Evolutionary conservation across 1,140 invertebrate species (phyloP).

Genomic region (Sycophila sp.): DNA sequence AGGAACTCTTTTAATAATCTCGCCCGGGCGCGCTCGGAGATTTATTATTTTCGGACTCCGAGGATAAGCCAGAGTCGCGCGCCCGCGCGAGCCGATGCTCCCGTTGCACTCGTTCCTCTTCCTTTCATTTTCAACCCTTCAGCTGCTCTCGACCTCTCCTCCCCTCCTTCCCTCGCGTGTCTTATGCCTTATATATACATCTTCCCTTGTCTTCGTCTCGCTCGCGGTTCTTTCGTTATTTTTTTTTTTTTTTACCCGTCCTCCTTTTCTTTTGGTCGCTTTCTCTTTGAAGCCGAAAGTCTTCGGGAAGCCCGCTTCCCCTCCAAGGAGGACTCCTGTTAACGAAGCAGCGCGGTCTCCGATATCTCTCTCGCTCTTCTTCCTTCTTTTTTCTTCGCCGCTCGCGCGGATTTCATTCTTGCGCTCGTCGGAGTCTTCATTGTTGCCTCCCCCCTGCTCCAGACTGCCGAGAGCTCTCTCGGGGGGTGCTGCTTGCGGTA

Average conservation of each 20-base stretch:
- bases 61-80: slow-evolving; percentile 6
- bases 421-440: too few relatives aligned
- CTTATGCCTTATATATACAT: too few relatives aligned
- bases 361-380: too few relatives aligned
- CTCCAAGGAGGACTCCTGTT: slow-evolving; percentile 22
- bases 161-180: background rate
- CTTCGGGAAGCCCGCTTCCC: background rate
- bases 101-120: slow-evolving; percentile 15
- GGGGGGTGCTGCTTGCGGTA: too few relatives aligned
- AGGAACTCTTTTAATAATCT: slow-evolving; percentile 65
- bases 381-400: too few relatives aligned
- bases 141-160: too few relatives aligned
- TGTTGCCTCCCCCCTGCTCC: too few relatives aligned
- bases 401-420: too few relatives aligned
- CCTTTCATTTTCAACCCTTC: slow-evolving; percentile 18
- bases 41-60: slow-evolving; percentile 66
- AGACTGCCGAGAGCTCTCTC: too few relatives aligned
- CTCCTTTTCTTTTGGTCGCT: slow-evolving; percentile 21
- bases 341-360: slow-evolving; percentile 13
- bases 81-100: slow-evolving; percentile 24
- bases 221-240: background rate
- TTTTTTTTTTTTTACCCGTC: slow-evolving; percentile 42
- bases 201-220: too few relatives aligned
- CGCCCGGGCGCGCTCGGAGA: slow-evolving; percentile 55
- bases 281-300: slow-evolving; percentile 5